Base-by-base conservation (phyloP, 2,888 invertebrate genomes). In the Epicampocera succincta region DNA sequence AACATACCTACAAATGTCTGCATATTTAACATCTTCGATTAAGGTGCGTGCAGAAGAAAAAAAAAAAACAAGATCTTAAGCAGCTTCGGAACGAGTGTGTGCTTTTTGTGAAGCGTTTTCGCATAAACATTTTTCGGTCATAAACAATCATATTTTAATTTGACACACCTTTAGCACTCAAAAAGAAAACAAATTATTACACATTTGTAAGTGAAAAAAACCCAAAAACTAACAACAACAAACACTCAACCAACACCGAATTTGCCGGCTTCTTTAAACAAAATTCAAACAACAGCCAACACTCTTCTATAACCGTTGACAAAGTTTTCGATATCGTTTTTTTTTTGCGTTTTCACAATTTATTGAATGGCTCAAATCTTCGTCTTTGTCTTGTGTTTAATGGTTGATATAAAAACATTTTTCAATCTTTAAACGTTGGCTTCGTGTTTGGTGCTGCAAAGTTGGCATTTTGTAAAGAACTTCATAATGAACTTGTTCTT, bases 131-230 rank as follows among this genome's bases (percentile, higher is more conserved):
- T 48, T 65, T 52, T 65, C n/a, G 21, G 21, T 38, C 54, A 56
- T 65, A 46, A 65, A 33, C 46, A 46, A 65, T 21, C 13, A 74
- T 60, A 75, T 78, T 82, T 56, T 13, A 61, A 50, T 71, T 56
- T 63, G 74, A 66, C 84, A 84, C 82, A 80, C 82, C 84, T 80
- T 73, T 54, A 42, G 19, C 40, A 29, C 17, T 50, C n/a, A 52
- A 33, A 33, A 33, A 33, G 8, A 33, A 33, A 33, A 33, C 6
- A 33, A 33, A 33, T 13, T 25, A 19, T 38, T 46, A 33, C 29
- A 52, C 60, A 48, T n/a, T 38, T 38, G 9, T 33, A 40, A 8
- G 8, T 11, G 17, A 44, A n/a, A 52, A 15, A 29, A 33, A 63
- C 13, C 17, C 8, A n/a, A n/a, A n/a, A n/a, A n/a, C n/a, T n/a